A percentile compares a stretch with the other conserved stretches of the same genome.
Conservation (phyloP, 2,113 vertebrate genomes). For the Myotis lucifugus region DNA sequence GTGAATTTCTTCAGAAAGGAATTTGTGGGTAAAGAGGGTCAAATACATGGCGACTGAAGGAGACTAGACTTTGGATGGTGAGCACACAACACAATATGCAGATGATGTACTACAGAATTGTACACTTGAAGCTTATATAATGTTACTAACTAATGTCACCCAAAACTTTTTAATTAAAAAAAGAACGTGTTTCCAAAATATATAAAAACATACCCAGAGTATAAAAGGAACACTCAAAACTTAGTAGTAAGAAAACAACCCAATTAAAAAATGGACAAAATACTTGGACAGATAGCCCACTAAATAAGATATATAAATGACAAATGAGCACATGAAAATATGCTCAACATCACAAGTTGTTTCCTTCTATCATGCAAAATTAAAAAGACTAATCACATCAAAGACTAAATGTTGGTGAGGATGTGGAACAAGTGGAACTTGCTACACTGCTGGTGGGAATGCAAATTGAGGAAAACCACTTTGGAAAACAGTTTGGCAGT, state of each 20-base stretch:
- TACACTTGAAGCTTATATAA: not conserved
- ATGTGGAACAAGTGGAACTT: not conserved
- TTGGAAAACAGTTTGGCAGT: not conserved
- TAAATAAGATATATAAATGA: not conserved
- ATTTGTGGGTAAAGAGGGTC: not conserved
- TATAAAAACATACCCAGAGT: not conserved
- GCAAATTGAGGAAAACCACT: not conserved
- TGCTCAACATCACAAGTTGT: not conserved
- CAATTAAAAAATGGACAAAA: not conserved
- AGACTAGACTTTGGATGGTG: not conserved
- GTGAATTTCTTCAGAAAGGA: slow-evolving; percentile 12
- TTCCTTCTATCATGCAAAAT: not conserved
- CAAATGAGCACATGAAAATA: not conserved
- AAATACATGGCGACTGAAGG: not conserved
- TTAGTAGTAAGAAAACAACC: slow-evolving; percentile 20
- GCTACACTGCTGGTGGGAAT: not conserved
- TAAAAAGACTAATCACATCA: not conserved
- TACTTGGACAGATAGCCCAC: not conserved
- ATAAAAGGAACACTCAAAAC: not conserved
- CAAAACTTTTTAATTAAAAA: not conserved
- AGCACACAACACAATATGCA: not conserved
- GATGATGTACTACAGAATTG: not conserved
- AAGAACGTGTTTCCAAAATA: not conserved
- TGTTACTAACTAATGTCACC: not conserved
- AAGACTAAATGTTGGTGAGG: not conserved